These are phyloP conservation scores for Crotalus horridus DNA, from an alignment of 2,113 vertebrate genomes.

Conservation along the genomic window DNA sequence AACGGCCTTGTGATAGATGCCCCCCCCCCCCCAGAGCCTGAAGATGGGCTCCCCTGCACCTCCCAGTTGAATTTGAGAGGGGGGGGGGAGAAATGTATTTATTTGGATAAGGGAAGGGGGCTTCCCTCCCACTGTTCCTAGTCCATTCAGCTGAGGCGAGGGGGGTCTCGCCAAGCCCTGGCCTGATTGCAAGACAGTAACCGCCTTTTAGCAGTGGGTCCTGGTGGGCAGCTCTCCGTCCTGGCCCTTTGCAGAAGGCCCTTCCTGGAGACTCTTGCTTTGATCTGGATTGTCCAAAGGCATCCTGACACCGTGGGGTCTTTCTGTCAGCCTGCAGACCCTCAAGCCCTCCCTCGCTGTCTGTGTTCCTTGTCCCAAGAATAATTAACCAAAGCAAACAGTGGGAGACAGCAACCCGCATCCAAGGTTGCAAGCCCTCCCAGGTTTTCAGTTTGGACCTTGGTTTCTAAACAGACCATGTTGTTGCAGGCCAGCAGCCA, in stretches of 20 bases:
- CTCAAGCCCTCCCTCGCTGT: neutral
- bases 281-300: neutral
- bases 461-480: neutral
- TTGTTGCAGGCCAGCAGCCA: neutral
- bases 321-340: neutral
- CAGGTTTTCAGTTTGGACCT: neutral
- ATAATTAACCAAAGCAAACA: conserved; percentile 23
- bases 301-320: neutral
- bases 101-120: neutral
- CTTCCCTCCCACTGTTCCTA: neutral
- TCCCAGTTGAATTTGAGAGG: neutral
- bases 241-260: neutral
- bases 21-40: rapidly evolving
- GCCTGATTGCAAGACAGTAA: neutral
- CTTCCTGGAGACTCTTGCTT: neutral
- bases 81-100: no score
- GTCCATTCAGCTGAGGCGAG: no score
- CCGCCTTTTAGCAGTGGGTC: neutral
- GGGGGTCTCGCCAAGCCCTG: neutral
- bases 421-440: neutral
- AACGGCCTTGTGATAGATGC: neutral
- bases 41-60: neutral
- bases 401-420: neutral
- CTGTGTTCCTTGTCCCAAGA: neutral
- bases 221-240: neutral